phyloP scores from a whole-genome alignment of 2,797 vertebrate species.

The Ctenosaura bakeri region DNA sequence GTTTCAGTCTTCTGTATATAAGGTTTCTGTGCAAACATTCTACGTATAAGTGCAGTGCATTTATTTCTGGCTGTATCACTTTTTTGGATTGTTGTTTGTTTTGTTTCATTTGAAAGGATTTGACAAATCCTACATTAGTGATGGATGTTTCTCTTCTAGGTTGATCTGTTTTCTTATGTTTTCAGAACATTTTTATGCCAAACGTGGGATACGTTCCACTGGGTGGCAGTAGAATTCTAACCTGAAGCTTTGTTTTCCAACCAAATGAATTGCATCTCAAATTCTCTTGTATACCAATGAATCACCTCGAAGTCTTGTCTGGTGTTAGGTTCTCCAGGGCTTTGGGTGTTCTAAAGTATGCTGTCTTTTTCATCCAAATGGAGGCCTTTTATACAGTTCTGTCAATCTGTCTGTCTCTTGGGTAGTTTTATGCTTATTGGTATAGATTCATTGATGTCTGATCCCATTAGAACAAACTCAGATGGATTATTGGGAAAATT shows the following conservation, averaged over 20 bases:
- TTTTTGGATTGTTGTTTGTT: conserved; percentile 18
- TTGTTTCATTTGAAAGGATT: not conserved
- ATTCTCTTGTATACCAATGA: conserved; percentile 62
- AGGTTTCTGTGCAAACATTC: conserved; percentile 17
- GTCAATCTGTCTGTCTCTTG: conserved; percentile 35
- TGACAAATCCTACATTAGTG: not conserved
- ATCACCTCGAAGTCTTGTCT: conserved; percentile 56
- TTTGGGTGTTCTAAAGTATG: not conserved
- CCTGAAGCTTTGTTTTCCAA: accelerated
- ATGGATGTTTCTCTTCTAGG: not conserved
- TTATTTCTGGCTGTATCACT: conserved; percentile 23
- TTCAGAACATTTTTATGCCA: not conserved
- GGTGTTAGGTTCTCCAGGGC: conserved; percentile 34
- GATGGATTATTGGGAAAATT: not conserved
- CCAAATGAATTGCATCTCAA: conserved; percentile 49
- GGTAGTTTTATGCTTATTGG: conserved; percentile 2
- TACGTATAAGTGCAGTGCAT: conserved; percentile 34
- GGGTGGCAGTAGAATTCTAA: conserved; percentile 78
- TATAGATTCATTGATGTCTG: not conserved
- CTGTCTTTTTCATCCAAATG: conserved; percentile 29
- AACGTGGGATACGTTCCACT: conserved; percentile 54
- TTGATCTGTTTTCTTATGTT: not conserved
- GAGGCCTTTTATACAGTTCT: conserved; percentile 32
- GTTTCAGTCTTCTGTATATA: not conserved
- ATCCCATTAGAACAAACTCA: not conserved